Percentiles rank a stretch among this genome's conserved stretches.
phyloP scores from a whole-genome alignment of 1,140 invertebrate genomes.

The Uloborus diversus region DNA sequence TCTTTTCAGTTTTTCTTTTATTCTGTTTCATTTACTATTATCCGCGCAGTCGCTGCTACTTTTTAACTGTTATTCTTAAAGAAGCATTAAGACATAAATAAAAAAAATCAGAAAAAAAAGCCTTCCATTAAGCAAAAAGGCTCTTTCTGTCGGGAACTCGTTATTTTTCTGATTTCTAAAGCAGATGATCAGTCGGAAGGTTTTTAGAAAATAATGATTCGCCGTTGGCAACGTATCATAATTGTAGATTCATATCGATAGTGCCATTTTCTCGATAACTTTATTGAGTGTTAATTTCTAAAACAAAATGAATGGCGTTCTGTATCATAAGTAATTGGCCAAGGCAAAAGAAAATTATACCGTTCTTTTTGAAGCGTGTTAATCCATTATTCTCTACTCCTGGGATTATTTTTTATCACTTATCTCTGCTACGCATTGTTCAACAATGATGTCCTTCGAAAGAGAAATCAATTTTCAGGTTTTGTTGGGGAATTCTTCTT shows the following conservation, averaged over 20 bases:
- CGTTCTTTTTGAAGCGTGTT: too few species aligned
- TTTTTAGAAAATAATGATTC: slow-evolving; percentile 22
- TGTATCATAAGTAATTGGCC: too few species aligned
- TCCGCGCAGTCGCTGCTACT: too few species aligned
- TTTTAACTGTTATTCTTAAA: slow-evolving; percentile 12
- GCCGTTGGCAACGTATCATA: slow-evolving; percentile 45
- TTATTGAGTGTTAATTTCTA: not conserved
- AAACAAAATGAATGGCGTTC: not conserved
- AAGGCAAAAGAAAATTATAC: too few species aligned
- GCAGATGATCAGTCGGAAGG: slow-evolving; percentile 37
- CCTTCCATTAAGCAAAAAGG: slow-evolving; percentile 49
- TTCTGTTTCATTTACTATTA: slow-evolving; percentile 29
- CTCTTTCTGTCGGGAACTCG: slow-evolving; percentile 9
- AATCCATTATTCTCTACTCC: too few species aligned
- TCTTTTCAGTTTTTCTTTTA: not conserved
- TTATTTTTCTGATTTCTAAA: not conserved
- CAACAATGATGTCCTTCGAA: too few species aligned
- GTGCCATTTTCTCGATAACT: not conserved
- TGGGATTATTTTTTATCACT: too few species aligned
- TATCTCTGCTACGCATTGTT: too few species aligned
- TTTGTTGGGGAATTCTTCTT: too few species aligned
- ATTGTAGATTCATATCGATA: not conserved
- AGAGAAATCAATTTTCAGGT: too few species aligned
- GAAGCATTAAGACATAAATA: slow-evolving; percentile 2
- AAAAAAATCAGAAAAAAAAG: slow-evolving; percentile 29